Percentiles rank a stretch among this genome's conserved stretches.
Conservation (phyloP, 2,113 vertebrate genomes). For the Petaurus breviceps region DNA sequence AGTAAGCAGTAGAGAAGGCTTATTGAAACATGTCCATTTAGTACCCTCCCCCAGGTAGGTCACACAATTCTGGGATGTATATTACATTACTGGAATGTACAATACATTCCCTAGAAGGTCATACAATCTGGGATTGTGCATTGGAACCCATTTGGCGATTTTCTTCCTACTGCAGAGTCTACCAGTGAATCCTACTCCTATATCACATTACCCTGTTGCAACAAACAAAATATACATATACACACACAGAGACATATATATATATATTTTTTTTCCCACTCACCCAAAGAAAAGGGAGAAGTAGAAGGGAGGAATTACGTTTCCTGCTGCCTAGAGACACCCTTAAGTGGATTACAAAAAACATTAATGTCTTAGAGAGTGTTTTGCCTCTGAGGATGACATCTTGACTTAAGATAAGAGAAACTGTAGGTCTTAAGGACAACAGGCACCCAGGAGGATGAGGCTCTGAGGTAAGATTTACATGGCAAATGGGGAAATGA, state of each 20-base stretch:
- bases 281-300: too few relatives aligned
- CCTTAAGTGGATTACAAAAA: neutral
- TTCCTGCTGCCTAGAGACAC: too few relatives aligned
- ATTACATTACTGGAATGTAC: too few relatives aligned
- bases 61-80: too few relatives aligned
- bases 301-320: too few relatives aligned
- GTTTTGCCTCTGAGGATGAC: neutral
- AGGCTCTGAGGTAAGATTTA: neutral
- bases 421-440: neutral
- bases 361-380: neutral
- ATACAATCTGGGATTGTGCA: too few relatives aligned
- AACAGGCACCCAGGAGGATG: neutral
- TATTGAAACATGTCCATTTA: neutral
- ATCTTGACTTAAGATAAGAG: neutral
- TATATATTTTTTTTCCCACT: too few relatives aligned
- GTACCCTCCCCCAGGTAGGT: neutral
- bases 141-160: neutral
- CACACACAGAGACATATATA: too few relatives aligned
- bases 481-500: neutral
- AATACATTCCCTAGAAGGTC: neutral
- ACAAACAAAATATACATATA: too few relatives aligned
- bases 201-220: too few relatives aligned
- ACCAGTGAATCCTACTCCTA: too few relatives aligned
- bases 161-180: too few relatives aligned
- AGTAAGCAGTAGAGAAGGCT: neutral